Evolutionary conservation across 2,113 vertebrate genomes (phyloP).

Genomic region (Vanacampus margaritifer): DNA sequence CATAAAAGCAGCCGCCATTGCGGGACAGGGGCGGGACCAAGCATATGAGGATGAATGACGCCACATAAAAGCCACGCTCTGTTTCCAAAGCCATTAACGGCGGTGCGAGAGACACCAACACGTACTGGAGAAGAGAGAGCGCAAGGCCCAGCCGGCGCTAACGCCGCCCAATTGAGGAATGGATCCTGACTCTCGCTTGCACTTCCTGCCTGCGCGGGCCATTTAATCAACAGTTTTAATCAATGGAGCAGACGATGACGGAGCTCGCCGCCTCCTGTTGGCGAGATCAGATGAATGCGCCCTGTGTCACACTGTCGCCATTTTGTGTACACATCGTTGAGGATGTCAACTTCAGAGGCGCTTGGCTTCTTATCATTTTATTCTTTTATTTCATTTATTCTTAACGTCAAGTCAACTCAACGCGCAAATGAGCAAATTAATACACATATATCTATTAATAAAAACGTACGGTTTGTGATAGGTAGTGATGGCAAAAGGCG

Average conservation of each 20-base stretch:
- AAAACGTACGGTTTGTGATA: too few species aligned
- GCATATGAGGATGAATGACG: slow-evolving; percentile 72
- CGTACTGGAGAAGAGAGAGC: slow-evolving; percentile 17
- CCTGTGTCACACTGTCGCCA: background rate
- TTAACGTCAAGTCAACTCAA: background rate
- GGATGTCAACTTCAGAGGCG: background rate
- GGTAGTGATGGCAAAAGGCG: too few species aligned
- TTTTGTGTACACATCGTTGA: background rate
- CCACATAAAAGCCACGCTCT: slow-evolving; percentile 62
- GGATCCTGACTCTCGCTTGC: slow-evolving; percentile 34
- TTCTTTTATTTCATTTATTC: too few species aligned
- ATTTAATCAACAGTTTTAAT: slow-evolving; percentile 61
- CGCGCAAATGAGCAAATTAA: background rate
- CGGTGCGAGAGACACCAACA: slow-evolving; percentile 28
- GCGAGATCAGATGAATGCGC: background rate
- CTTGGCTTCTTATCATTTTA: background rate
- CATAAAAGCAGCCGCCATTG: slow-evolving; percentile 66
- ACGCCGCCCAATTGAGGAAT: slow-evolving; percentile 25
- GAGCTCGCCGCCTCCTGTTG: slow-evolving; percentile 6
- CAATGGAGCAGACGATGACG: slow-evolving; percentile 54
- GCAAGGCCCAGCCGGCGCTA: background rate
- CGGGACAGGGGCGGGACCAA: slow-evolving; percentile 54
- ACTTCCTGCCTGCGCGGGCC: slow-evolving; percentile 43
- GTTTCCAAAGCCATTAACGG: slow-evolving; percentile 65
- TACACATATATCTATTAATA: too few species aligned